Conservation (phyloP, 2,113 vertebrate species). For the Catagonus wagneri region DNA sequence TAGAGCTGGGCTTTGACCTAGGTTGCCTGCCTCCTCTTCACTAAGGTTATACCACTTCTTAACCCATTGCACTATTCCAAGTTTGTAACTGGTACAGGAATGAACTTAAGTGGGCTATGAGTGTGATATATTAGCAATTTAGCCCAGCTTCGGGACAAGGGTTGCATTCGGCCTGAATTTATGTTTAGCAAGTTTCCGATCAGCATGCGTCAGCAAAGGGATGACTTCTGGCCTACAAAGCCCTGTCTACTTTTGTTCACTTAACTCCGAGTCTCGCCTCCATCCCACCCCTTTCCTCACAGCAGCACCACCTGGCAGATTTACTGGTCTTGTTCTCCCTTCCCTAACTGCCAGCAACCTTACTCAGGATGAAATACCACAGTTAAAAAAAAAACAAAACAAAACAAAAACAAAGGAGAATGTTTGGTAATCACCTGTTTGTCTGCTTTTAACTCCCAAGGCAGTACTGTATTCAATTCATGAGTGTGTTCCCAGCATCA, state of each 20-base stretch:
- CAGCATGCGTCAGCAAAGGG: not conserved
- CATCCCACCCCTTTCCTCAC: not conserved
- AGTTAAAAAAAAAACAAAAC: not conserved
- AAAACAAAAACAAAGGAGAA: no score
- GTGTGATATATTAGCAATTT: not conserved
- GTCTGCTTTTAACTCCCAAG: not conserved
- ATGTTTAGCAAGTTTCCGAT: not conserved
- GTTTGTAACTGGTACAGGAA: not conserved
- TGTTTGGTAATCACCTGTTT: not conserved
- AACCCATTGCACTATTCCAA: not conserved
- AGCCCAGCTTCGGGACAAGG: not conserved
- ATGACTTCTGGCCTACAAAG: not conserved
- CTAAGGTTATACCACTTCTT: not conserved
- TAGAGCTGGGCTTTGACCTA: not conserved
- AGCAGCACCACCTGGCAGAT: not conserved
- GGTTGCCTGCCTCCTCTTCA: not conserved
- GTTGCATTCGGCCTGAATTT: not conserved
- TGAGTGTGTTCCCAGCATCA: not conserved
- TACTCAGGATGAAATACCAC: not conserved
- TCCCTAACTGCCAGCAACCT: not conserved
- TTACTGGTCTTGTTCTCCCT: not conserved
- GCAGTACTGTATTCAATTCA: not conserved
- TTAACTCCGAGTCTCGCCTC: not conserved
- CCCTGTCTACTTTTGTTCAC: not conserved
- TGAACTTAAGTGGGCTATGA: not conserved